Conservation (phyloP, 35 echinoderm and acorn worm species). For the Ptychodera flava region DNA sequence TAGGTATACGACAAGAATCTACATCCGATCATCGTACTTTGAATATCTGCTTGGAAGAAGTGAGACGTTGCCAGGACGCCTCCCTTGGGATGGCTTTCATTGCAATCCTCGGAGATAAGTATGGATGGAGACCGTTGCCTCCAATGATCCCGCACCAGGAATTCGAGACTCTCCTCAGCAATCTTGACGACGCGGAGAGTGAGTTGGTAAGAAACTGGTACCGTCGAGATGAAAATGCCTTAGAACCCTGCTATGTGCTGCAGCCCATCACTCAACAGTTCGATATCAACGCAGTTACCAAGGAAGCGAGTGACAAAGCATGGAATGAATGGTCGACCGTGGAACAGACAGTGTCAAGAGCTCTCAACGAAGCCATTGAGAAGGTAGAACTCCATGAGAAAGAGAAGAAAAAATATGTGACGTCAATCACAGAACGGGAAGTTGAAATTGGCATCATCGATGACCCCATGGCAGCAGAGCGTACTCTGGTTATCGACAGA, state of each 20-base stretch:
- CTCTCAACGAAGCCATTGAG: too few relatives aligned
- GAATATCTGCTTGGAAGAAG: slow-evolving; percentile 77
- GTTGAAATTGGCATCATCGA: too few relatives aligned
- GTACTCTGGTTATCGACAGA: too few relatives aligned
- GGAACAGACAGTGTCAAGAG: too few relatives aligned
- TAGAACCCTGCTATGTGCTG: slow-evolving; percentile 45
- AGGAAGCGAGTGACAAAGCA: slow-evolving; percentile 9
- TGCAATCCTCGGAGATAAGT: slow-evolving; percentile 71
- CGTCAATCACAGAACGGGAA: slow-evolving; percentile 96
- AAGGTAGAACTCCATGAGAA: too few relatives aligned
- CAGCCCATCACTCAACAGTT: slow-evolving; percentile 41
- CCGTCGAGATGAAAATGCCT: slow-evolving; percentile 45
- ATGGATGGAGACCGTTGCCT: slow-evolving; percentile 70
- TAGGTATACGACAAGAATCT: slow-evolving; percentile 37
- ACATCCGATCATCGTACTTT: slow-evolving; percentile 61
- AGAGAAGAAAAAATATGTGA: too few relatives aligned
- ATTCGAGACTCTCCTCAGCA: slow-evolving; percentile 34
- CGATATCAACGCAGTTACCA: slow-evolving; percentile 19
- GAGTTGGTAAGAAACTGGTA: slow-evolving; percentile 63
- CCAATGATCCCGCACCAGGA: slow-evolving; percentile 19
- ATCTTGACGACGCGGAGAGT: slow-evolving; percentile 44
- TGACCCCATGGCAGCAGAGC: too few relatives aligned
- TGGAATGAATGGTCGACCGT: slow-evolving; percentile 53
- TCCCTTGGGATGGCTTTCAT: slow-evolving; percentile 84
- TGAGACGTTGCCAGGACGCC: slow-evolving; percentile 70